Base-by-base conservation (phyloP, 2,797 vertebrate genomes). In the Aythya fuligula region DNA sequence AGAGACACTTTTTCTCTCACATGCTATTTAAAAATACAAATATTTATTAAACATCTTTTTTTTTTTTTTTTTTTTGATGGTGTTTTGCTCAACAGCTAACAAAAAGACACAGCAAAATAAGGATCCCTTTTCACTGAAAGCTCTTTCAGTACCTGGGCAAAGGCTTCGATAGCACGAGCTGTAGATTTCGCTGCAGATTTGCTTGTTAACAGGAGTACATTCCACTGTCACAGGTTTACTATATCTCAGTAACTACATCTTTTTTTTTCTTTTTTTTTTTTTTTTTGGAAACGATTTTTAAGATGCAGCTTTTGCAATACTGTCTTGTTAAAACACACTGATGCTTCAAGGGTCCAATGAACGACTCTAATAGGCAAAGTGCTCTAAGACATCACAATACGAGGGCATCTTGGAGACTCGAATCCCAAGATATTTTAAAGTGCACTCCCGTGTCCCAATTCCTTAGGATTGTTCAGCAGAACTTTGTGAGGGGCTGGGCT, bases 401-500 rank as follows among this genome's bases (percentile, higher is more conserved):
- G 87, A 96, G 95, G 95, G 89, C 78, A 96, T 96, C 97, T 97
- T 86, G 96, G 97, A 96, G 64, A 91, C 93, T 79, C 75, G 41
- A 94, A 94, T 82, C 93, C 95, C 97, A 96, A 94, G 95, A 87
- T 71, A 73, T 81, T 96, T 83, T 97, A 97, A 98, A 98, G 98
- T 97, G 97, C 98, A 94, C 94, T 96, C 96, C 76, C 65, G 91
- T 67, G 56, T 90, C 94, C 89, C 90, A 91, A 90, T 28, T 79
- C 90, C 97, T 96, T 98, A 98, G 79, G 98, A 98, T 47, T 98
- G 98, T 38, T 98, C 98, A 64, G 97, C 97, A 77, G 98, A 98
- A 86, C 97, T 97, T 65, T 94, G 97, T 82, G 97, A 96, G 21
- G 98, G 98, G 96, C 98, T 98, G 90, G 97, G 97, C 28, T 98